Evolutionary conservation across 2,797 vertebrate species (phyloP).

Genomic region (Acanthurus tractus): DNA sequence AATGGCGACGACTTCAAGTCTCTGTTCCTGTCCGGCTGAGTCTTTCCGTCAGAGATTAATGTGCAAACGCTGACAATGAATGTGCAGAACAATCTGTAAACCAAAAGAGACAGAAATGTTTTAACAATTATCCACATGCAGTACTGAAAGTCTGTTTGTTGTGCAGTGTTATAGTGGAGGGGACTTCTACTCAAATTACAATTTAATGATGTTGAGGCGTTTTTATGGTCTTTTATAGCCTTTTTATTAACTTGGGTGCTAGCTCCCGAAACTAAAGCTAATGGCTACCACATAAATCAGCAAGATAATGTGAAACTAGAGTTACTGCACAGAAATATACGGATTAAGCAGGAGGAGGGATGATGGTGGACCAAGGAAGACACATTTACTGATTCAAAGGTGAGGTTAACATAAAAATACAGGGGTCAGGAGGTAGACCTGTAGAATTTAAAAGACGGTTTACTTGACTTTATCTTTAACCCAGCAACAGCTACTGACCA

Average conservation of each 20-base stretch:
- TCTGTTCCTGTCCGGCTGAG: conserved; percentile 1
- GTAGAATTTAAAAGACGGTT: not conserved
- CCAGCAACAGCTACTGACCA: not conserved
- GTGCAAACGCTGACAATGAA: not conserved
- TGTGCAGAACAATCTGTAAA: conserved; percentile 41
- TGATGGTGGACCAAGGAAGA: not conserved
- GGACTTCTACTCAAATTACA: conserved; percentile 12
- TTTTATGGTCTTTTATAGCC: conserved; percentile 33
- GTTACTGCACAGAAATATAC: not conserved
- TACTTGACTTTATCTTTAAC: not conserved
- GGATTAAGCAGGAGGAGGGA: not conserved
- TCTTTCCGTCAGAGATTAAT: conserved; percentile 14
- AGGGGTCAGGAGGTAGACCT: not conserved
- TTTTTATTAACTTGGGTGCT: not conserved
- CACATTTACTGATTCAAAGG: not conserved
- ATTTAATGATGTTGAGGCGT: conserved; percentile 17
- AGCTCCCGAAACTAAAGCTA: conserved; percentile 8
- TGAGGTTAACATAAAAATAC: not conserved
- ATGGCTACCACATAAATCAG: conserved; percentile 13
- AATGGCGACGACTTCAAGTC: conserved; percentile 7
- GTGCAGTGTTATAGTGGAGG: not conserved
- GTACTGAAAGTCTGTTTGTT: not conserved
- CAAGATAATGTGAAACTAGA: conserved; percentile 11
- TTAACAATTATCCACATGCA: not conserved
- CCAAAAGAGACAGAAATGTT: conserved; percentile 1